Percentiles rank a stretch among this genome's conserved stretches.
Conservation (phyloP, 2,888 invertebrate species). For the Tiliacea citrago region DNA sequence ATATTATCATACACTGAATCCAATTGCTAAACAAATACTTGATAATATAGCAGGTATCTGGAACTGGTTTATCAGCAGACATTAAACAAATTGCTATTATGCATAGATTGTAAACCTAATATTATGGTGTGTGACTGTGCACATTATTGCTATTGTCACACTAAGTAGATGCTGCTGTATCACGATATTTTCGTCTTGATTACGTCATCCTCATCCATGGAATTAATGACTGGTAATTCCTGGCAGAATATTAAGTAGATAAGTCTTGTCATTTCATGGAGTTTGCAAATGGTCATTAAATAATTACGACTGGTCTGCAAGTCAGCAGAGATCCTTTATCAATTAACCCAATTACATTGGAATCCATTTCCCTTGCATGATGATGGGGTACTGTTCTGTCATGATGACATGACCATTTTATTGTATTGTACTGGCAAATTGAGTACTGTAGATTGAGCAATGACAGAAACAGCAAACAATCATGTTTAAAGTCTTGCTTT, state of each 20-base stretch:
- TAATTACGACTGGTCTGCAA: too few species aligned
- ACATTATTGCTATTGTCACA: neutral
- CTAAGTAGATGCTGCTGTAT: too few species aligned
- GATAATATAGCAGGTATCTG: conserved; percentile 4
- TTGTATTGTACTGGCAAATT: neutral
- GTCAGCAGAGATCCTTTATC: neutral
- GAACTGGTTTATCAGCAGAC: conserved; percentile 17
- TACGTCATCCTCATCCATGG: neutral
- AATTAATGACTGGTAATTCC: neutral
- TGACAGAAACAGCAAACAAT: neutral
- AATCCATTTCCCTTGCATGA: neutral
- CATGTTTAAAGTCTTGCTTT: too few species aligned
- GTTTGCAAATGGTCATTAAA: neutral
- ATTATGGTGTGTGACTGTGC: neutral
- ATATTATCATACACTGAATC: conserved; percentile 7
- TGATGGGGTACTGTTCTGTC: neutral
- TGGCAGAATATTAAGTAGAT: neutral
- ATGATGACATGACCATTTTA: neutral
- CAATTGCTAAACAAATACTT: conserved; percentile 21
- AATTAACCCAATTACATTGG: neutral
- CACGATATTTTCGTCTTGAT: neutral
- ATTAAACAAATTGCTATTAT: conserved; percentile 13
- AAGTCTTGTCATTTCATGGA: neutral
- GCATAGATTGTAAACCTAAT: neutral
- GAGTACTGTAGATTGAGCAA: neutral